Evolutionary conservation across 1,140 invertebrate species (phyloP).

Genomic region (Teleogryllus occipitalis): DNA sequence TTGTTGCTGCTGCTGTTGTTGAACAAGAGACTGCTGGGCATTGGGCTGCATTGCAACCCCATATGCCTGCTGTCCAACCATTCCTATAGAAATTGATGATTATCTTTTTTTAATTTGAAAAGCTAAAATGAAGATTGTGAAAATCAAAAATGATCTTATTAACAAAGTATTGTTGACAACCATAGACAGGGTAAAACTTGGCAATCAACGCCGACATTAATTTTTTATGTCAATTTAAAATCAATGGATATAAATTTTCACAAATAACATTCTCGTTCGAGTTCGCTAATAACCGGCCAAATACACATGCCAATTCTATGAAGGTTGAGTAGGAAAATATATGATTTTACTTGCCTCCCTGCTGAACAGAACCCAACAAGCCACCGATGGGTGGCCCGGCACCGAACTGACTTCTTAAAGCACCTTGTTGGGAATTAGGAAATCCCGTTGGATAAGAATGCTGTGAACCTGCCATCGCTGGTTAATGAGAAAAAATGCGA

Average conservation of each 20-base stretch:
- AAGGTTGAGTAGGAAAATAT: too few relatives aligned
- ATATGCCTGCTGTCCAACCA: slow-evolving; percentile 15
- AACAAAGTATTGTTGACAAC: too few relatives aligned
- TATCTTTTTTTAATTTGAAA: neutral
- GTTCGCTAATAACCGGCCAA: too few relatives aligned
- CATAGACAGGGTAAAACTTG: too few relatives aligned
- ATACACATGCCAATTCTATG: too few relatives aligned
- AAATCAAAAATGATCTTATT: too few relatives aligned
- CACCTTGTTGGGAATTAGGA: slow-evolving; percentile 43
- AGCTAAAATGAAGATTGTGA: neutral
- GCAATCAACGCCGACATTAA: too few relatives aligned
- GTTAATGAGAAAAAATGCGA: neutral
- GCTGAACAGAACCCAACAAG: slow-evolving; percentile 40
- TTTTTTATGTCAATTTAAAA: too few relatives aligned
- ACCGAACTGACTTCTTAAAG: slow-evolving; percentile 47
- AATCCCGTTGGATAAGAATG: slow-evolving; percentile 49
- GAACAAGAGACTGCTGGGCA: slow-evolving; percentile 20
- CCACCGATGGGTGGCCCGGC: slow-evolving; percentile 44
- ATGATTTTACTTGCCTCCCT: slow-evolving; percentile 33
- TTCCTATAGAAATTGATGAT: neutral
- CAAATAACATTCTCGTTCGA: too few relatives aligned
- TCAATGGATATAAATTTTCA: too few relatives aligned
- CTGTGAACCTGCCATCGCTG: slow-evolving; percentile 46
- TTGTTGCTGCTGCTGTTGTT: slow-evolving; percentile 21
- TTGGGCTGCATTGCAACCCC: slow-evolving; percentile 25